Percentiles rank a stretch among this genome's conserved stretches.
These are phyloP conservation scores for Dicrurus megarhynchus DNA, from an alignment of 2,113 vertebrate species.

Conservation along the genomic window DNA sequence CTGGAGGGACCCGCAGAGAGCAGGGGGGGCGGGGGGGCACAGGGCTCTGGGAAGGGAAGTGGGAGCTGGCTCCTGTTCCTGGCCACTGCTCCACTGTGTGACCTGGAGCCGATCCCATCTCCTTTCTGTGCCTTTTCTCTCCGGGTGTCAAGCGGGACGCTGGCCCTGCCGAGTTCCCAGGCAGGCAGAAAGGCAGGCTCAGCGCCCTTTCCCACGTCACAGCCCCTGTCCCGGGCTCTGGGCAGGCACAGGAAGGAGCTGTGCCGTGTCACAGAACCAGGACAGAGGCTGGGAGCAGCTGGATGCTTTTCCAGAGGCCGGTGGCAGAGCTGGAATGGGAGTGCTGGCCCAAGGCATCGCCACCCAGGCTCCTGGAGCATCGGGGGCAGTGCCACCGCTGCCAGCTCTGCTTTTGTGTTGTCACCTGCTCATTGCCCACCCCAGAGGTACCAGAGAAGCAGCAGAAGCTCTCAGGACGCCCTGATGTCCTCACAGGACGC, in stretches of 20 bases:
- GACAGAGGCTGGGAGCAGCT: neutral
- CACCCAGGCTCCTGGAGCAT: neutral
- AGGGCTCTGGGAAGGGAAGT: constrained; percentile 49
- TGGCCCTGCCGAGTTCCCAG: constrained; percentile 34
- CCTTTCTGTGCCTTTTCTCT: neutral
- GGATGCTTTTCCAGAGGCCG: neutral
- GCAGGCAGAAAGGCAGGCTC: neutral
- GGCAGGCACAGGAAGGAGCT: neutral
- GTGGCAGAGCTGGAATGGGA: neutral
- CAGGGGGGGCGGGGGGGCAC: neutral
- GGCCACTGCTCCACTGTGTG: constrained; percentile 9
- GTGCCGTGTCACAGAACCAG: neutral
- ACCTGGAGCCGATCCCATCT: constrained; percentile 49
- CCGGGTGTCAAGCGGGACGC: neutral
- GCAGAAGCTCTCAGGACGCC: neutral
- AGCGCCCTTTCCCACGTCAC: neutral
- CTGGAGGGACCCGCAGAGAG: neutral
- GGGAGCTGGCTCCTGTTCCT: constrained; percentile 57
- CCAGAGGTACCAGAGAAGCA: neutral
- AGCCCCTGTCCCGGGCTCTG: neutral
- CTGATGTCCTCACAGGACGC: neutral
- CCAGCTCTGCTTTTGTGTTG: neutral
- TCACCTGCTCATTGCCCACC: neutral
- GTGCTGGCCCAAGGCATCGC: neutral
- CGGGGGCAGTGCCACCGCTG: neutral